Evolutionary conservation across 2,888 invertebrate genomes (phyloP).

Genomic region (Lucinisca nassula): DNA sequence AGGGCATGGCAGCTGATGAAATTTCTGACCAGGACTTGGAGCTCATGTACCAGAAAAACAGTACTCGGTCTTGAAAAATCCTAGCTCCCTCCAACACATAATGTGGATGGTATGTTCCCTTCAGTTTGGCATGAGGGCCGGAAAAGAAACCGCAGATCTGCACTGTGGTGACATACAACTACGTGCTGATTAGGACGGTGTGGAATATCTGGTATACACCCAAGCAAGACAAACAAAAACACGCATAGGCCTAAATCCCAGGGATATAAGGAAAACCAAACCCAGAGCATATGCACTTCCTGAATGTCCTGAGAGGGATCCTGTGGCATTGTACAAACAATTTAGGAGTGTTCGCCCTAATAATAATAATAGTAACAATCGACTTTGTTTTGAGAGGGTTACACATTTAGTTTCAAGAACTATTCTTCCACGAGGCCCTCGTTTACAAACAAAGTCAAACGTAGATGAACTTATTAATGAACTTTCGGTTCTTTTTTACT

Average conservation of each 20-base stretch:
- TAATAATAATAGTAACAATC: no score
- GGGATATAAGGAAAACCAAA: constrained; percentile 33
- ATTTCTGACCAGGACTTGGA: no score
- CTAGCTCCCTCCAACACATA: constrained; percentile 27
- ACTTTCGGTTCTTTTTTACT: no score
- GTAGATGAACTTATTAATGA: no score
- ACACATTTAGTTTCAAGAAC: no score
- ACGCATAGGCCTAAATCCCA: constrained; percentile 37
- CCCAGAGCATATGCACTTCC: no score
- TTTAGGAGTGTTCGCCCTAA: not conserved
- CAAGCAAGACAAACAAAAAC: constrained; percentile 48
- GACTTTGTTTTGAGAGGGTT: no score
- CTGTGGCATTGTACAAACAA: constrained; percentile 24
- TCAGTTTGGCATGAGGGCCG: no score
- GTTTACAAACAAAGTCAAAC: no score
- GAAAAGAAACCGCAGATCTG: constrained; percentile 39
- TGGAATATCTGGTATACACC: constrained; percentile 13
- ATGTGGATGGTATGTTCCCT: constrained; percentile 41
- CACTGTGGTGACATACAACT: constrained; percentile 39
- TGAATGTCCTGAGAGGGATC: constrained; percentile 11
- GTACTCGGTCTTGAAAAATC: constrained; percentile 3
- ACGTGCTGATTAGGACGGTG: constrained; percentile 45
- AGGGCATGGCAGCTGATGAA: not conserved
- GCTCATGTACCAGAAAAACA: not conserved
- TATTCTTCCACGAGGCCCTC: no score